Evolutionary conservation across 2,113 vertebrate species (phyloP).

Genomic region (Campylomormyrus tamandua): DNA sequence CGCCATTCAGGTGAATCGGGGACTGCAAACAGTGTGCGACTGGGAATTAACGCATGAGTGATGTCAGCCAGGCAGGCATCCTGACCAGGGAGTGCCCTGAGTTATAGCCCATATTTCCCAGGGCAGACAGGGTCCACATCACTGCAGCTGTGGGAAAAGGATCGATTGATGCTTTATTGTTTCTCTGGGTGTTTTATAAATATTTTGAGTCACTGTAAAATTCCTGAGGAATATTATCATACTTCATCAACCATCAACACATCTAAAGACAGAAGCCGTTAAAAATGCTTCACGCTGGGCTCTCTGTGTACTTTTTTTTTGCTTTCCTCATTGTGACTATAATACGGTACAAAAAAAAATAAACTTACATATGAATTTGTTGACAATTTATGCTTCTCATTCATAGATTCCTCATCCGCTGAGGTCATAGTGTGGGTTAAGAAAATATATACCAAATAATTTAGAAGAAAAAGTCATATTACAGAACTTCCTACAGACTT

Average conservation of each 20-base stretch:
- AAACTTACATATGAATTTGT: not conserved
- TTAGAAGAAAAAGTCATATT: not conserved
- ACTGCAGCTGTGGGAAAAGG: not conserved
- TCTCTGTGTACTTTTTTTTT: not conserved
- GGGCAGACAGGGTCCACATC: not conserved
- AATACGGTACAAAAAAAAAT: not conserved
- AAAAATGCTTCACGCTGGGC: not conserved
- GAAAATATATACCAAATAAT: not conserved
- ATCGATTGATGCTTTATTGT: not conserved
- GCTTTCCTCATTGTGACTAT: not conserved
- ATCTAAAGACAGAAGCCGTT: not conserved
- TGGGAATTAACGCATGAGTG: not conserved
- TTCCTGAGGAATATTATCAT: not conserved
- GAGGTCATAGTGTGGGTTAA: not conserved
- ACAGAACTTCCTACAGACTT: not conserved
- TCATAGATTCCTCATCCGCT: not conserved
- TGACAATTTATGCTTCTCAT: not conserved
- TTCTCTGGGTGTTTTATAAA: not conserved
- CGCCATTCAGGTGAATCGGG: not conserved
- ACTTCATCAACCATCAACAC: not conserved
- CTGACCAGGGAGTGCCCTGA: not conserved
- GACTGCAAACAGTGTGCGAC: not conserved
- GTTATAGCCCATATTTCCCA: not conserved
- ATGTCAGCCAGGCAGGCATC: not conserved
- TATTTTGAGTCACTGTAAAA: not conserved